Evolutionary conservation across 1,140 invertebrate genomes (phyloP), one percentile per base, ranked within the genome.

Genomic region (Sycophaga agraensis): DNA sequence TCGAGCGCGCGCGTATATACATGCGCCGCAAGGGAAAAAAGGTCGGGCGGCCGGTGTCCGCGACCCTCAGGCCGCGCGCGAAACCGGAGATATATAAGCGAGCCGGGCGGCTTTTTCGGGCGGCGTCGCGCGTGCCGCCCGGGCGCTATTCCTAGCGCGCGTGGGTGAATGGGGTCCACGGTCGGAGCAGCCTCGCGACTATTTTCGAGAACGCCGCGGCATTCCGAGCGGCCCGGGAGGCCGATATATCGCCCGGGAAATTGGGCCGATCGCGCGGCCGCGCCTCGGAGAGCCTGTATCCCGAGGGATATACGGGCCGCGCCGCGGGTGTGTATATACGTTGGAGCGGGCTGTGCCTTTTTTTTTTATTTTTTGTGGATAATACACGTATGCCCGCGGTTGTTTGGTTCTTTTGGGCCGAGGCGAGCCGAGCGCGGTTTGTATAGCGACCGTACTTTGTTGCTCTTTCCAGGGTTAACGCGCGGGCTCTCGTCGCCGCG

Each of bases 131-230:
- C n/a, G n/a, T n/a, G n/a, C n/a, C n/a, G n/a, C n/a, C n/a, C n/a
- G 22, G 12, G 43, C 19, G 53, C 67, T 76, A 75, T 75, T 76
- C 73, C 65, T 53, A 66, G 70, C 66, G 59, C 55, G 73, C 71
- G 74, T 76, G 73, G 74, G 74, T 75, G 74, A 75, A 76, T 69
- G 67, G 71, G 71, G 68, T 70, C 68, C 59, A 66, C 59, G 63
- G 59, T 63, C 45, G 42, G 62, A 60, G 56, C 62, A 46, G 63
- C 60, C 66, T 65, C 69, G 63, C 55, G 60, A 61, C 68, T 72
- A 73, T 74, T 73, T 74, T 71, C 59, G 65, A 68, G 58, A 40
- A 43, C 43, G 63, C 31, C 59, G 55, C 48, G 59, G 39, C 63
- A 45, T 63, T 53, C 57, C 34, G 37, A 57, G 28, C 28, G n/a